Base-by-base conservation (phyloP, 2,797 vertebrate species). In the Enteromius fasciolatus region DNA sequence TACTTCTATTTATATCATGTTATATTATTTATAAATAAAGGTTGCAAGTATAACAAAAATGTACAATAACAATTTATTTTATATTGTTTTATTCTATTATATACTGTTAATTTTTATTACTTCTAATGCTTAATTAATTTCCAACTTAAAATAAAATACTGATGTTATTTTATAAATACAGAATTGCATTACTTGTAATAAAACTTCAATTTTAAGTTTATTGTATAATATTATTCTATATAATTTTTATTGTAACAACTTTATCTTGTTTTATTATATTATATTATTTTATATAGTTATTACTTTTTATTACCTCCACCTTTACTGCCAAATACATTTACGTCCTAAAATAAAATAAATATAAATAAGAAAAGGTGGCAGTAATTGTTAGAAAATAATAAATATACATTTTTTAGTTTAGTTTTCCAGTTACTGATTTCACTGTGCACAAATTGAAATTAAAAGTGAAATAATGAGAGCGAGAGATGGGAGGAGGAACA, bases 391-490 rank as follows among this genome's bases (percentile, higher is more conserved):
- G 33, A 33, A 14, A 54, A 36, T 15, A 57, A 46, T 17, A 73
- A 64, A 33, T 20, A 14, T 3, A 52, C 5, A 20, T 33, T 31
- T 72, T 50, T 72, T 20, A 31, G 28, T 48, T 0, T 1, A n/a
- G 14, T 57, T 33, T 36, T 23, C 20, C 20, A 57, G 50, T 54
- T 31, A 23, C 18, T 36, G 28, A 1, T 74, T 57, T 54, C 36
- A 54, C 20, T 36, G 31, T 23, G 72, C 39, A 15, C 72, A 74
- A 74, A 54, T 3, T 74, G 2, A n/a, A 33, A 52, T 33, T 36
- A 4, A 63, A 73, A 46, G 33, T 5, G 15, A 72, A 66, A 69
- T 46, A 72, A 50, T 25, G 39, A 72, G 18, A 78, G 59, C 28
- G 14, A 64, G 64, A 44, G 9, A 66, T 48, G 8, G 17, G 15